phyloP scores from a whole-genome alignment of 1,140 invertebrate species.

The Trichonephila inaurata region DNA sequence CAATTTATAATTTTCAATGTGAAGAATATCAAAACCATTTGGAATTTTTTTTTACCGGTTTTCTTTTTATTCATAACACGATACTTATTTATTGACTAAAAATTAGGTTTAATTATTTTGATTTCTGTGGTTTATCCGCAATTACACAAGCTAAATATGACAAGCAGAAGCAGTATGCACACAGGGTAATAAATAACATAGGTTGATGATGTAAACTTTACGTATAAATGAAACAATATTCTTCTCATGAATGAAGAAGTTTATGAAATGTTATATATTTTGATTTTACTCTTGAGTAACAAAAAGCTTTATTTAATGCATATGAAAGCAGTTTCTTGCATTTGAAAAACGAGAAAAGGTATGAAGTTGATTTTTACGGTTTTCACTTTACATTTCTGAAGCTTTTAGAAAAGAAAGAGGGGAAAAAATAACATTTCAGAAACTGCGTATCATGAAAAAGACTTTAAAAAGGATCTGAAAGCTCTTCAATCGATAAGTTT shows the following conservation, averaged over 20 bases:
- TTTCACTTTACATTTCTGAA: constrained; percentile 25
- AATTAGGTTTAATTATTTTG: no score
- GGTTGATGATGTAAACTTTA: not conserved
- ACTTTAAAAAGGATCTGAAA: constrained; percentile 29
- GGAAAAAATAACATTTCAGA: constrained; percentile 49
- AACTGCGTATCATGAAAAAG: constrained; percentile 32
- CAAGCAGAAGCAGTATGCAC: no score
- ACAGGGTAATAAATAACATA: not conserved
- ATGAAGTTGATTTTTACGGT: constrained; percentile 50
- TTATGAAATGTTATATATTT: not conserved
- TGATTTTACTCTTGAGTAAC: not conserved
- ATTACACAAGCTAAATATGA: no score
- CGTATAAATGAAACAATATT: not conserved
- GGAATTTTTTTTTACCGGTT: no score
- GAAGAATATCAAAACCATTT: no score
- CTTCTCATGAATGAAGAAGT: not conserved
- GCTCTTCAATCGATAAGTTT: constrained; percentile 54
- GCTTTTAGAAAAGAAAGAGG: constrained; percentile 49
- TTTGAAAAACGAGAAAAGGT: not conserved
- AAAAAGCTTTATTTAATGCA: not conserved
- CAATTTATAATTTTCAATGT: no score
- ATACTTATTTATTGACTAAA: no score
- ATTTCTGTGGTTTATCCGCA: no score
- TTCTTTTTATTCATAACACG: no score
- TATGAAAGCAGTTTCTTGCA: constrained; percentile 10